Conservation (phyloP, 1,140 invertebrate species). For the Aphaenogaster rudis region DNA sequence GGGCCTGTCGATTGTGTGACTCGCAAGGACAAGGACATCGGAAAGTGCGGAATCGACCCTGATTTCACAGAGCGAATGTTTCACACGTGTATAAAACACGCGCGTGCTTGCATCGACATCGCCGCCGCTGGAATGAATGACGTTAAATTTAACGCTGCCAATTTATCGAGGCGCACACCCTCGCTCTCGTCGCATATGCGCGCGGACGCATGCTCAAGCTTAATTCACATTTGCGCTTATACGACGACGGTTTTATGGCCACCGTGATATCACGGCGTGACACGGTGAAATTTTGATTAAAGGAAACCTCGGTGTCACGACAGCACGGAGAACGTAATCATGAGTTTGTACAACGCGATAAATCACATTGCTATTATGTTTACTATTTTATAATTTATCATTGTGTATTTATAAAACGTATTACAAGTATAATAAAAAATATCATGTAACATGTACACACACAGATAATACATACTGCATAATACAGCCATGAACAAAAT, state of each 20-base stretch:
- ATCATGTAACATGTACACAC: neutral
- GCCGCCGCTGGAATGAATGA: slow-evolving; percentile 78
- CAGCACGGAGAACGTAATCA: neutral
- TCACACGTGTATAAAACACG: slow-evolving; percentile 17
- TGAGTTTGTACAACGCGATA: neutral
- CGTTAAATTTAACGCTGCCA: slow-evolving; percentile 83
- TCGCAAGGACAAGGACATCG: neutral
- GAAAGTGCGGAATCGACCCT: slow-evolving; percentile 17
- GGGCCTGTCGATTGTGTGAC: neutral
- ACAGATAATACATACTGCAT: neutral
- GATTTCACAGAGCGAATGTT: slow-evolving; percentile 27
- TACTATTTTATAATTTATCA: slow-evolving; percentile 12
- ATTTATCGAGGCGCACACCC: slow-evolving; percentile 80
- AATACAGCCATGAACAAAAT: neutral
- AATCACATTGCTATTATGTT: neutral
- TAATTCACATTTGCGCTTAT: slow-evolving; percentile 62
- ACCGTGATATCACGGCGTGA: slow-evolving; percentile 38
- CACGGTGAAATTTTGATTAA: slow-evolving; percentile 60
- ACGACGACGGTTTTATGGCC: slow-evolving; percentile 40
- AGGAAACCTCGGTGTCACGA: slow-evolving; percentile 1
- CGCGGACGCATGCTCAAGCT: slow-evolving; percentile 30
- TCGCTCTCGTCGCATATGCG: slow-evolving; percentile 16
- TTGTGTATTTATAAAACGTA: neutral
- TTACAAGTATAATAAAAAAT: neutral
- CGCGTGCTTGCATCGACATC: slow-evolving; percentile 35